Conservation (phyloP, 2,888 invertebrate species). For the Drosophila anomalipes region DNA sequence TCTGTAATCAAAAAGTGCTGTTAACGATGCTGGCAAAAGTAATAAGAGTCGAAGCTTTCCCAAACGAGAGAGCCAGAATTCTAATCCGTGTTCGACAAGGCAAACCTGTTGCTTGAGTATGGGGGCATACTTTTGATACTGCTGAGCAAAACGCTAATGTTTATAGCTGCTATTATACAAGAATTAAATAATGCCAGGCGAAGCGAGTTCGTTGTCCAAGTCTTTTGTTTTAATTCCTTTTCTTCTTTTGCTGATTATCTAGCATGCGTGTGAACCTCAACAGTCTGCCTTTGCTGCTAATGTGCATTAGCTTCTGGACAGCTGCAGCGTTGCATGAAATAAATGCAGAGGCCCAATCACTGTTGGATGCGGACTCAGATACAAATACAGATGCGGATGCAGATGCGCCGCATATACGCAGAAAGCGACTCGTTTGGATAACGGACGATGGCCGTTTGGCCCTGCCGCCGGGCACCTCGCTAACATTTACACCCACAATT, state of each 20-base stretch:
- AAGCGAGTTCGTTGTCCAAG: conserved; percentile 54
- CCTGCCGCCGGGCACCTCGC: conserved; percentile 92
- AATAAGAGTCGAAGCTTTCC: conserved; percentile 48
- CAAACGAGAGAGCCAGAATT: conserved; percentile 27
- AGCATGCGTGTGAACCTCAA: conserved; percentile 43
- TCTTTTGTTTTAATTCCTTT: conserved; percentile 55
- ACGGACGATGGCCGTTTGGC: conserved; percentile 94
- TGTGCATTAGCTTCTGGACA: conserved; percentile 27
- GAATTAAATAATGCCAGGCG: conserved; percentile 63
- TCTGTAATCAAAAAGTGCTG: conserved; percentile 46
- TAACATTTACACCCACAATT: conserved; percentile 92
- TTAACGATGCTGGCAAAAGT: conserved; percentile 51
- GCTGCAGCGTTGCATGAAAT: conserved; percentile 32
- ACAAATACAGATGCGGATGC: conserved; percentile 8
- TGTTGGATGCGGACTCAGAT: conserved; percentile 45
- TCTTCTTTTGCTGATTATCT: conserved; percentile 15
- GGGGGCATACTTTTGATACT: conserved; percentile 9
- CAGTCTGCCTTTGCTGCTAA: conserved; percentile 31
- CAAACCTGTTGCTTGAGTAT: conserved; percentile 52
- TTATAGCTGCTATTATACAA: conserved; percentile 62
- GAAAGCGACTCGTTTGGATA: conserved; percentile 93
- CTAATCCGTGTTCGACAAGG: conserved; percentile 36
- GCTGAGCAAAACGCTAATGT: conserved; percentile 10
- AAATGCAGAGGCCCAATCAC: conserved; percentile 46
- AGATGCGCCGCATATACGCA: conserved; percentile 88